Evolutionary conservation across 2,113 vertebrate species (phyloP), one percentile per base, ranked within the genome.

Genomic region (Sturnira hondurensis): DNA sequence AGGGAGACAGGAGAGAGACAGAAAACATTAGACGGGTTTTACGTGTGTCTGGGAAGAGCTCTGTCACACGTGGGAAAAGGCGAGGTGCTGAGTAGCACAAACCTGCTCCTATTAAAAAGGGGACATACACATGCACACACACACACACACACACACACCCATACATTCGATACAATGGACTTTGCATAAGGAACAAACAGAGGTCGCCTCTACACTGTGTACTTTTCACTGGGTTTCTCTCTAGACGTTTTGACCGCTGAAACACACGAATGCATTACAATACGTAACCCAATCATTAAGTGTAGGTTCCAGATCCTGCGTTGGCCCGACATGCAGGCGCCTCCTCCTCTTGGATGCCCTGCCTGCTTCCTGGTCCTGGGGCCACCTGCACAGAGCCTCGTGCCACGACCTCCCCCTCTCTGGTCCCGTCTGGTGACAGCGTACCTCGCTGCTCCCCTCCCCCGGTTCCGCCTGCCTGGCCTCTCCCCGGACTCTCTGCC

Each of bases 391-490:
- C 45, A 16, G 22, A 61, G 4, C 5, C 24, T 28, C n/a, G 50
- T 1, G 5, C 3, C 1, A 20, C 3, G 4, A 47, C 58, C 36
- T 50, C 26, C 20, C 52, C 70, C 14, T 63, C 28, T 11, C 26
- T n/a, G n/a, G n/a, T n/a, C n/a, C 20, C 10, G 9, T 45, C 33
- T 36, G 4, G 0, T 10, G 2, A 1, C 38, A 67, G 12, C 73
- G 68, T 26, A 7, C 9, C 16, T 88, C 56, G 6, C 76, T 83
- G 13, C 38, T 77, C 4, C 3, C 2, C 15, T 78, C 56, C 20
- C 43, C 43, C 11, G 15, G 13, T 22, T 24, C 19, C 61, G 24
- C 47, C 33, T 12, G 0, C 24, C 17, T 31, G 5, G 26, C 52
- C 10, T 43, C 54, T 70, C 17, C 16, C 67, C 11, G 38, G 28